A percentile compares a stretch with the other conserved stretches of the same genome.
Conservation (phyloP, 2,888 invertebrate species). For the Zaprionus lineosus region DNA sequence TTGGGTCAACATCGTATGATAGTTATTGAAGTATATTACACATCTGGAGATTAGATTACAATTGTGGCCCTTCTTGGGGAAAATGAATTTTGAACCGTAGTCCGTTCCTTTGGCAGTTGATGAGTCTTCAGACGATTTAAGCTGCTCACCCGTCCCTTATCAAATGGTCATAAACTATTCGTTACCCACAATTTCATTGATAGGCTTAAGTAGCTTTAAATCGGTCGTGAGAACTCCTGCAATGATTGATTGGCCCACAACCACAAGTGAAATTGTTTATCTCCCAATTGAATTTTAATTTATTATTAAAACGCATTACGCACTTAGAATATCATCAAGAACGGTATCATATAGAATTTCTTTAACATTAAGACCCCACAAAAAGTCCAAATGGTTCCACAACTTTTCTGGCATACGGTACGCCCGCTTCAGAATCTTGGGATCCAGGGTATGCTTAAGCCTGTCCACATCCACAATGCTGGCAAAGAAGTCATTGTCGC, state of each 20-base stretch:
- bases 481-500: slow-evolving; percentile 75
- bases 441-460: slow-evolving; percentile 51
- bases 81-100: no score
- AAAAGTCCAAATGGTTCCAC: slow-evolving; percentile 76
- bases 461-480: slow-evolving; percentile 72
- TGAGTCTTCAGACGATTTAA: no score
- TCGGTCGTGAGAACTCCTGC: neutral
- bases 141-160: no score
- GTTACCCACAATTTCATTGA: no score
- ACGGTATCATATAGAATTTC: slow-evolving; percentile 66
- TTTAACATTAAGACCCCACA: slow-evolving; percentile 68
- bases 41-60: no score
- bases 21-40: no score
- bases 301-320: slow-evolving; percentile 38
- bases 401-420: slow-evolving; percentile 66
- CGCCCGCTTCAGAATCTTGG: slow-evolving; percentile 46
- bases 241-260: slow-evolving; percentile 1
- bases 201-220: neutral
- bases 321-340: slow-evolving; percentile 57
- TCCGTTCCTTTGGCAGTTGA: no score
- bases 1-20: no score
- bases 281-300: slow-evolving; percentile 7
- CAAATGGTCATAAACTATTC: no score
- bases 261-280: slow-evolving; percentile 2
- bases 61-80: no score